Evolutionary conservation across 2,113 vertebrate genomes (phyloP).

Genomic region (Diadophis punctatus): DNA sequence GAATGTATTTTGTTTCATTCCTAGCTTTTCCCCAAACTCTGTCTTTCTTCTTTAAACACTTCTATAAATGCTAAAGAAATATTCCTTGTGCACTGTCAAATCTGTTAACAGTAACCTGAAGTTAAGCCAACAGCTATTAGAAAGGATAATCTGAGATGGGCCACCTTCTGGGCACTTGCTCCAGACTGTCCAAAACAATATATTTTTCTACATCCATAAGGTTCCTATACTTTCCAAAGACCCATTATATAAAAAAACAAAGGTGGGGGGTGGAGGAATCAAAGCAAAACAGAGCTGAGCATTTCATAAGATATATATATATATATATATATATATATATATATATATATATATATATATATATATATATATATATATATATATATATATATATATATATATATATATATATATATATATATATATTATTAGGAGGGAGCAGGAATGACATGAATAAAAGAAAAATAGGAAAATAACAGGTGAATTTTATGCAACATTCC

Average conservation of each 20-base stretch:
- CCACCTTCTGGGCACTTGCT: background rate
- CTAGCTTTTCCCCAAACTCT: background rate
- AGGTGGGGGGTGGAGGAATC: no score
- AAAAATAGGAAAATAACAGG: constrained; percentile 17
- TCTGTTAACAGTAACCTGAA: background rate
- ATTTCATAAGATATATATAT: constrained; percentile 19
- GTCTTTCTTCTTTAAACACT: background rate
- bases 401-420: no score
- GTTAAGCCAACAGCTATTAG: background rate
- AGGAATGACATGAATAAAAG: constrained; percentile 31
- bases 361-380: no score
- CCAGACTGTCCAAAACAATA: background rate
- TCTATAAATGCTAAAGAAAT: constrained; percentile 1
- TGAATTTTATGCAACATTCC: constrained; percentile 7
- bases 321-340: no score
- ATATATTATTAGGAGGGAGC: constrained; percentile 31
- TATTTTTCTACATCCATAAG: background rate
- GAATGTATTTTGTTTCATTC: background rate
- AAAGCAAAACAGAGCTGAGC: constrained; percentile 7
- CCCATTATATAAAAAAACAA: background rate
- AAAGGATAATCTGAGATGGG: background rate
- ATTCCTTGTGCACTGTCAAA: background rate
- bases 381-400: no score
- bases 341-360: no score
- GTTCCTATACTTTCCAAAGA: background rate